These are phyloP conservation scores for Labeo catla DNA, from an alignment of 2,113 vertebrate species.

Conservation along the genomic window DNA sequence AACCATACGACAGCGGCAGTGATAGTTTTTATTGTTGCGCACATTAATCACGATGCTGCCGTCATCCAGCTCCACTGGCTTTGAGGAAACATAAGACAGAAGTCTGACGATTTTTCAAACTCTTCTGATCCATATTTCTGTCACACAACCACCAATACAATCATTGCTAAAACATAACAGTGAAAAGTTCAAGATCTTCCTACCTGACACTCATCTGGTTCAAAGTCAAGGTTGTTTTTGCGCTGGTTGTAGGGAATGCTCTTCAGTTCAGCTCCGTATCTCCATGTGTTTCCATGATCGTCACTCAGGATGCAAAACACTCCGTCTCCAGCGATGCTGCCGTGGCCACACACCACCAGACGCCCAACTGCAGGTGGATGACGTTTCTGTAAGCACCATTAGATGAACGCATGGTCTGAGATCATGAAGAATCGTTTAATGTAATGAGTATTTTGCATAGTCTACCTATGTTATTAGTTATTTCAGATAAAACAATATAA, in stretches of 20 bases:
- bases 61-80: constrained; percentile 85
- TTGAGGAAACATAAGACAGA: constrained; percentile 12
- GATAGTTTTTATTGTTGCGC: constrained; percentile 87
- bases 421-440: neutral
- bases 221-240: constrained; percentile 80
- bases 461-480: neutral
- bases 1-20: constrained; percentile 85
- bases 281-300: constrained; percentile 84
- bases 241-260: constrained; percentile 85
- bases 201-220: constrained; percentile 90
- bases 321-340: constrained; percentile 79
- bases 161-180: too few relatives aligned
- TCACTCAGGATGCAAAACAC: constrained; percentile 90
- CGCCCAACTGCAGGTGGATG: constrained; percentile 70
- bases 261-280: constrained; percentile 75
- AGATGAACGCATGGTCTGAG: neutral
- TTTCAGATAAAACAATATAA: too few relatives aligned
- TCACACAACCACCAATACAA: too few relatives aligned
- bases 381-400: neutral
- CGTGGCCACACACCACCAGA: constrained; percentile 88
- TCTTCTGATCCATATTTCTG: neutral
- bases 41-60: constrained; percentile 85
- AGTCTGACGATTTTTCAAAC: neutral
- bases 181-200: neutral
- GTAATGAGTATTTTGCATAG: neutral